Percentiles rank a stretch among this genome's conserved stretches.
phyloP scores from a whole-genome alignment of 1,140 invertebrate species.

The Hormaphis cornu region DNA sequence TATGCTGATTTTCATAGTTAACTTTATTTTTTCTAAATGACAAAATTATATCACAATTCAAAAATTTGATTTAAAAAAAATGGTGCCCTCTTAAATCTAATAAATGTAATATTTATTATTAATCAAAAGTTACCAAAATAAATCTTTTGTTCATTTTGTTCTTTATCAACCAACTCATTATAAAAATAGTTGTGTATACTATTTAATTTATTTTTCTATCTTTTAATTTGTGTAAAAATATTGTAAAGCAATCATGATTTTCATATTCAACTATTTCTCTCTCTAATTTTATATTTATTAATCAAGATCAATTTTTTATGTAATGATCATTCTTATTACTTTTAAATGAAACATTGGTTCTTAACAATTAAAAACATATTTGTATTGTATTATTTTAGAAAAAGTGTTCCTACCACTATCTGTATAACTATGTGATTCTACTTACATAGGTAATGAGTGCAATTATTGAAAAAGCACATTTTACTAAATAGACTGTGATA shows the following conservation, averaged over 20 bases:
- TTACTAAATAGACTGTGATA: conserved; percentile 23
- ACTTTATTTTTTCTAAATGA: too few species aligned
- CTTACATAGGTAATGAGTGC: not conserved
- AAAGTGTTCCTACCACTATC: conserved; percentile 14
- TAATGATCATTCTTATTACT: conserved; percentile 22
- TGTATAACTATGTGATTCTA: conserved; percentile 14
- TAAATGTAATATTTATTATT: too few species aligned
- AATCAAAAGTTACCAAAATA: conserved; percentile 21
- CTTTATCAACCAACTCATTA: not conserved
- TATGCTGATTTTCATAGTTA: too few species aligned
- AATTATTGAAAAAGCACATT: conserved; percentile 15
- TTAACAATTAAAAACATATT: not conserved
- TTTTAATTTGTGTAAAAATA: not conserved
- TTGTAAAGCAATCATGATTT: not conserved
- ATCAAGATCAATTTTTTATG: conserved; percentile 31
- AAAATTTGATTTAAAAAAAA: not conserved
- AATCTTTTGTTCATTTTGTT: conserved; percentile 4
- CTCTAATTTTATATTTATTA: not conserved
- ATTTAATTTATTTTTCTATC: conserved; percentile 19
- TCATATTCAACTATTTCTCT: not conserved
- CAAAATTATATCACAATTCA: too few species aligned
- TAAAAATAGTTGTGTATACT: not conserved
- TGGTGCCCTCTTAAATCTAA: too few species aligned
- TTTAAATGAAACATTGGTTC: not conserved
- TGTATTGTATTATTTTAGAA: not conserved